These are phyloP conservation scores for Dascyllus trimaculatus DNA, from an alignment of 2,113 vertebrate species.

Conservation along the genomic window DNA sequence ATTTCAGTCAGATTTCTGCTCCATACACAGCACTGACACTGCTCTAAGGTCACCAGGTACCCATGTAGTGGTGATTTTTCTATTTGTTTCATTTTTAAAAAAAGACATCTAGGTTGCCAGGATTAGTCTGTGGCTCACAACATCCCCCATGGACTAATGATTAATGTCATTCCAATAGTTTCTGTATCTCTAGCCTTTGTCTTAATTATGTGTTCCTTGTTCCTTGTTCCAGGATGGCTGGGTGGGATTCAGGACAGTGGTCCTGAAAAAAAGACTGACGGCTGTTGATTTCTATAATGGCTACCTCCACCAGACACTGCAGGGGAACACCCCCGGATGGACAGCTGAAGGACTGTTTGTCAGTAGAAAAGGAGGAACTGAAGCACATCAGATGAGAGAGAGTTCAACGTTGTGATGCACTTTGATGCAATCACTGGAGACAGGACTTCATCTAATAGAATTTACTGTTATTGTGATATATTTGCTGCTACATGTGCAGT, in stretches of 20 bases:
- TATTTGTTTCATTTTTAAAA: too few relatives aligned
- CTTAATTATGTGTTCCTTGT: background rate
- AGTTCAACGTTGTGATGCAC: conserved; percentile 7
- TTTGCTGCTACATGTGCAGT: conserved; percentile 32
- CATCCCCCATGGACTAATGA: too few relatives aligned
- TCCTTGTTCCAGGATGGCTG: conserved; percentile 91
- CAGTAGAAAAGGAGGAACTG: conserved; percentile 76
- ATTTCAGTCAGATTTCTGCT: too few relatives aligned
- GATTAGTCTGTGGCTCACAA: too few relatives aligned
- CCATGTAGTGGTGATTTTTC: too few relatives aligned
- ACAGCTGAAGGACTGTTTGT: conserved; percentile 83
- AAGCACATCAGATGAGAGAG: background rate
- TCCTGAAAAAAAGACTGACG: conserved; percentile 90
- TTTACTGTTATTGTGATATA: fast-evolving
- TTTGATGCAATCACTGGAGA: conserved; percentile 1
- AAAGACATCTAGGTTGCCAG: too few relatives aligned
- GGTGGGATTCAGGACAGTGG: conserved; percentile 88
- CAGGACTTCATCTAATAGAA: background rate
- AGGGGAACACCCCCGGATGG: conserved; percentile 50
- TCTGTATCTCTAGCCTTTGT: background rate
- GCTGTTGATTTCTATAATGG: conserved; percentile 96
- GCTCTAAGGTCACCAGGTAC: too few relatives aligned
- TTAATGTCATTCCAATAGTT: background rate
- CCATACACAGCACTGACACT: too few relatives aligned
- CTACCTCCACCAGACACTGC: conserved; percentile 89